Base-by-base conservation (phyloP, 2,888 invertebrate species). In the Deladenus siricidicola region DNA sequence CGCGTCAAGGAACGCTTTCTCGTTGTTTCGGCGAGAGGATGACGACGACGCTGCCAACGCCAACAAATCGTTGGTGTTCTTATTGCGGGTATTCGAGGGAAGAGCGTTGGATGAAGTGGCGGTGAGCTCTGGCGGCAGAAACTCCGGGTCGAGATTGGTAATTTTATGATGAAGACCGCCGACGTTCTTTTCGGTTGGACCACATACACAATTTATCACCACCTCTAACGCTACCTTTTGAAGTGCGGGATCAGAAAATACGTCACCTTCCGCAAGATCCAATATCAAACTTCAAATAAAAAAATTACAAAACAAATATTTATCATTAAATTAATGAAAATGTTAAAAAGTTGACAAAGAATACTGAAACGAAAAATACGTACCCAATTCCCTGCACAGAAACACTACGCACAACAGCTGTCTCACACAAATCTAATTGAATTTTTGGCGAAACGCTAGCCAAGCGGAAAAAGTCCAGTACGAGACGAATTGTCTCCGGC, bases 201-300 rank as follows among this genome's bases (percentile, higher is more conserved):
- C 64, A 56, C 66, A 68, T 19, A 93, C 89, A 80, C 91, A 92
- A 81, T 92, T 92, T 56, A 90, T 89, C 59, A 96, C 85, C 23
- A 91, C 89, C 70, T 88, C 86, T 1, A 96, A 83, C 0, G 94
- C 92, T 0, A 91, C 87, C 73, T 89, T 88, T 80, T 92, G 89
- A 0, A 93, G 90, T 71, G 92, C 92, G 0, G 91, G 86, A 17
- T 93, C 93, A 1, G 86, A 85, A 0, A 89, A 87, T 39, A 90
- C 87, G 79, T 92, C 91, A 0, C 91, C 91, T 78, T 92, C 90
- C 0, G 91, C 89, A 24, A 91, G 88, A 17, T 84, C 87, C 51
- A 91, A 82, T 48, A 91, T 85, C 43, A 90, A 87, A 39, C 70
- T 71, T 45, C 30, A 53, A 42, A 34, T 39, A 19, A n/a, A 23